phyloP scores from a whole-genome alignment of 2,113 vertebrate genomes.

The Equus przewalskii region DNA sequence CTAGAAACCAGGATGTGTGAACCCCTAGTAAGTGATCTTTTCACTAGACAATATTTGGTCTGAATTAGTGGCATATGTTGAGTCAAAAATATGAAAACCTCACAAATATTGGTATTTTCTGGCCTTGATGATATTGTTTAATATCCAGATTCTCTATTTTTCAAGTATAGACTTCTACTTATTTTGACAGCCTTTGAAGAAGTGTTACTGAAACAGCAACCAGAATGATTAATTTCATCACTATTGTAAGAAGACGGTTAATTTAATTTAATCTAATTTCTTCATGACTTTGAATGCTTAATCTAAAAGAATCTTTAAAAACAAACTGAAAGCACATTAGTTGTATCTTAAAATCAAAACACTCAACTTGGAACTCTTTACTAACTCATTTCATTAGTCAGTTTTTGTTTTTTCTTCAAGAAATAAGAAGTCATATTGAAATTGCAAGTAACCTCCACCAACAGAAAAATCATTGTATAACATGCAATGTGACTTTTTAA shows the following conservation, averaged over 20 bases:
- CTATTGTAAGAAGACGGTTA: constrained; percentile 61
- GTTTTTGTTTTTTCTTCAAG: neutral
- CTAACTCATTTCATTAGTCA: neutral
- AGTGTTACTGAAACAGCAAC: constrained; percentile 60
- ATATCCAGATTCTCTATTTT: constrained; percentile 43
- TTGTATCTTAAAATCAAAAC: constrained; percentile 44
- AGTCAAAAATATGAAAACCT: constrained; percentile 51
- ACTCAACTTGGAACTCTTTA: neutral
- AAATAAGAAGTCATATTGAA: constrained; percentile 10
- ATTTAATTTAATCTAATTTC: constrained; percentile 66
- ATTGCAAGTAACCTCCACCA: neutral
- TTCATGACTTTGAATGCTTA: constrained; percentile 59
- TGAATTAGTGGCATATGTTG: neutral
- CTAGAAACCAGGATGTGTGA: neutral
- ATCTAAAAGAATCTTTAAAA: constrained; percentile 38
- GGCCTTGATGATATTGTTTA: neutral
- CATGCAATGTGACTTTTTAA: neutral
- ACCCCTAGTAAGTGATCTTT: neutral
- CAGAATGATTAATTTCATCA: constrained; percentile 68
- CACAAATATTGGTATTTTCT: neutral
- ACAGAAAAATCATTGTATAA: neutral
- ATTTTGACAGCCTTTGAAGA: constrained; percentile 62
- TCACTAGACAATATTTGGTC: neutral
- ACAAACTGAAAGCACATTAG: constrained; percentile 40
- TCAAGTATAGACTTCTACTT: constrained; percentile 49